Conservation (phyloP, 30 jellyfish, hydroid and myxozoan species). For the Mastigias papua region DNA sequence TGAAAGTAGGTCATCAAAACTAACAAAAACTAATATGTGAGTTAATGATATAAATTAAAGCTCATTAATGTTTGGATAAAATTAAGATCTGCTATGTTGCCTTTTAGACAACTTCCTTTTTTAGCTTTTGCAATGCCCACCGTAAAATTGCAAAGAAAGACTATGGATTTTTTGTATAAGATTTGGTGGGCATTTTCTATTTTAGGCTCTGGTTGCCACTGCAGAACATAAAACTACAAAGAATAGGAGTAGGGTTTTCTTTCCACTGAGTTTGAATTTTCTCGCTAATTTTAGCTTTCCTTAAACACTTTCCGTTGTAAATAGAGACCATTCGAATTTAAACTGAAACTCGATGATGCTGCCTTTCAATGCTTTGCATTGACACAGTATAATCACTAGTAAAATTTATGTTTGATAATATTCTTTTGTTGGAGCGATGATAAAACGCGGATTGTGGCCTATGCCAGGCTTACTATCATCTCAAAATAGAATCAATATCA, state of each 20-base stretch:
- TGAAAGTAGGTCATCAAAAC: no score
- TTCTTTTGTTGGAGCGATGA: not conserved
- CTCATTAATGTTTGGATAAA: no score
- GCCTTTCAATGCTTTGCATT: not conserved
- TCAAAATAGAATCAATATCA: no score
- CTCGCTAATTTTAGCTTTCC: not conserved
- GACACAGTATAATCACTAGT: not conserved
- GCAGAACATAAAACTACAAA: not conserved
- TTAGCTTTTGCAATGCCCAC: no score
- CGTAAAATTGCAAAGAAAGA: no score
- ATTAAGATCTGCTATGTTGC: no score
- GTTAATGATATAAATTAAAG: no score
- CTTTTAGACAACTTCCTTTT: no score
- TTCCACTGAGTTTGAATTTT: not conserved
- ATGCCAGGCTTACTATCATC: not conserved
- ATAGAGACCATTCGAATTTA: not conserved
- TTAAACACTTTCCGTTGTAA: not conserved
- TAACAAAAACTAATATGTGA: no score
- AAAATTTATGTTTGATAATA: slow-evolving; percentile 5
- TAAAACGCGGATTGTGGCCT: slow-evolving; percentile 33
- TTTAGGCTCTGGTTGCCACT: no score
- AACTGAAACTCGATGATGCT: slow-evolving; percentile 9
- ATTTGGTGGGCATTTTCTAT: no score
- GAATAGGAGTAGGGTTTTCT: not conserved
- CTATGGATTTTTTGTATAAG: no score